Evolutionary conservation across 2,113 vertebrate genomes (phyloP), one percentile per base, ranked within the genome.

Genomic region (Origma solitaria): DNA sequence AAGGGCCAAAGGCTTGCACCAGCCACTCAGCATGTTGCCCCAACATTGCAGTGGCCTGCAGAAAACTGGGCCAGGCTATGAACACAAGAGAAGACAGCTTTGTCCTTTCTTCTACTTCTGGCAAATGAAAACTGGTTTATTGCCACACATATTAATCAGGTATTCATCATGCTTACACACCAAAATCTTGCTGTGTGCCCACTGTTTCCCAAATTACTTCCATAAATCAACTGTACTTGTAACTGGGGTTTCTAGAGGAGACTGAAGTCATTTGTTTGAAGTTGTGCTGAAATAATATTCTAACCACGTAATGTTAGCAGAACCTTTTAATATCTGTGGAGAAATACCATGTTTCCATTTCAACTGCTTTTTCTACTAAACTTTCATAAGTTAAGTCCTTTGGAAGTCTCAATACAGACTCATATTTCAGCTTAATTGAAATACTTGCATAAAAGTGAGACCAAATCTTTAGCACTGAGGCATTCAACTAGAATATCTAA

Each of bases 71-170:
- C 11, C 23, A n/a, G n/a, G 15, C 10, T 65, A 35, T 16, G 25
- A 45, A 13, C 27, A 73, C 50, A 6, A 50, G 31, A 37, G 15
- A 27, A 69, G 45, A 28, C 5, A 65, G 13, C 0, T 0, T n/a
- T 62, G 35, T 47, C 25, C 18, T n/a, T 4, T 49, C 33, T 58
- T 86, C 30, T 47, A 33, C 27, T 83, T 69, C 57, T 66, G 50
- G 16, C 21, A 73, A 56, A 25, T 9, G 16, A 33, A 57, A 92
- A 69, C 35, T 38, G 1, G 15, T 51, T 76, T 28, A 28, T 64
- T 71, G 30, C 28, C 16, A 18, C 31, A 54, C 3, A 3, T 70
- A 4, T 21, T 86, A 33, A 82, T 69, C 66, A 33, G 38, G 15
- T 70, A 57, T 54, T 82, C 56, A 51, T 88, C 24, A 35, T 17